These are phyloP conservation scores for Chamaea fasciata DNA, from an alignment of 2,113 vertebrate species.

Conservation along the genomic window DNA sequence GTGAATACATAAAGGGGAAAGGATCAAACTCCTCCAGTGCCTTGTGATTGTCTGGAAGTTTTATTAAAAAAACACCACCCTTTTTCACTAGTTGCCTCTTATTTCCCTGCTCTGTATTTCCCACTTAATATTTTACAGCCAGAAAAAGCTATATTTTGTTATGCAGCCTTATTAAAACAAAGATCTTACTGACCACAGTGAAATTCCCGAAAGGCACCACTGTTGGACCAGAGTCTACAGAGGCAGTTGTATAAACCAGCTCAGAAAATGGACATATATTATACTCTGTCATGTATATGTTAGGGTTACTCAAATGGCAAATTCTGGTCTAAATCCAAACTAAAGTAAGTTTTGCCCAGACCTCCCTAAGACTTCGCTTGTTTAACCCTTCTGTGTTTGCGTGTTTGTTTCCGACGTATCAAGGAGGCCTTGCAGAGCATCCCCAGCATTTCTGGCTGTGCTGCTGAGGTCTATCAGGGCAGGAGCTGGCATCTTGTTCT, in stretches of 20 bases:
- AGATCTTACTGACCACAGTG: conserved; percentile 17
- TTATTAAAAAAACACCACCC: neutral
- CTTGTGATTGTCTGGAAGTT: neutral
- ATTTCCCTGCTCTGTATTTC: conserved; percentile 17
- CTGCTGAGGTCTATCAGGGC: neutral
- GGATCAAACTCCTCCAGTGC: neutral
- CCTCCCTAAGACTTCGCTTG: neutral
- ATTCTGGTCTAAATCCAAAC: conserved; percentile 50
- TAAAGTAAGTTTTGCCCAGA: conserved; percentile 18
- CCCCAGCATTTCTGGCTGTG: neutral
- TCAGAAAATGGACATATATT: conserved; percentile 46
- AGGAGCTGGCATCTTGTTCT: neutral
- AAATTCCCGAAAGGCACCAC: neutral
- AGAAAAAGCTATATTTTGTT: conserved; percentile 7
- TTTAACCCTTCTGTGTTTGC: conserved; percentile 35
- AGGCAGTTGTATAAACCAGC: conserved; percentile 44
- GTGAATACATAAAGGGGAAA: neutral
- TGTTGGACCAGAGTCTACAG: conserved; percentile 11
- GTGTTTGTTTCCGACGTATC: neutral
- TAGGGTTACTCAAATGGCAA: conserved; percentile 49
- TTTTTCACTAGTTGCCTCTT: neutral
- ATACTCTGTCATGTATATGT: conserved; percentile 32
- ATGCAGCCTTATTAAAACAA: conserved; percentile 33
- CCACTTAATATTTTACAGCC: conserved; percentile 44
- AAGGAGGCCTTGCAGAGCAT: neutral